Base-by-base conservation (phyloP, 2,797 vertebrate species). In the Pachyuromys duprasi region DNA sequence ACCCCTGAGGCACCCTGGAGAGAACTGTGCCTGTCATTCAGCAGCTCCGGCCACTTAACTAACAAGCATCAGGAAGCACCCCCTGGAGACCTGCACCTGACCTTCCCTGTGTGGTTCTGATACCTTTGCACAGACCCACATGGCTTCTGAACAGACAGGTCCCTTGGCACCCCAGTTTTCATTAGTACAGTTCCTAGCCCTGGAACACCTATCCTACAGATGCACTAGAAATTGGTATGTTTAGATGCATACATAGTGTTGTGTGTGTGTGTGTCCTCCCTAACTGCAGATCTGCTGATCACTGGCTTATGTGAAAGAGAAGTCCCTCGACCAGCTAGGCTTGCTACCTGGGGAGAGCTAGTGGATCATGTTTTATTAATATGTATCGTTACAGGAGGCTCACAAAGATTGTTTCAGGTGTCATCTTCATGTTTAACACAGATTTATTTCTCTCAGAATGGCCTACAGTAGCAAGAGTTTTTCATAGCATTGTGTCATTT, bases 361-460 rank as follows among this genome's bases (percentile, higher is more conserved):
- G 69, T 14, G 81, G 39, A 36, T 69, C 53, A 18, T 1, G 76
- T 86, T 89, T 87, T 92, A 63, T 94, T 87, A 93, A 63, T 87
- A 36, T 76, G 82, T 79, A 60, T 72, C 62, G 42, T 75, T 82
- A 62, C 0, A 89, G 69, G 80, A 53, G 87, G 81, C 67, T 95
- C 87, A 67, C 28, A 65, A 84, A 75, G 57, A 93, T 87, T 65
- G 82, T 13, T 79, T 79, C 36, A 75, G 79, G 76, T 83, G 62
- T 49, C 87, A 74, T 81, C 72, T 24, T 53, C 80, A 82, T 94
- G 80, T 72, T 89, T 86, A 62, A 93, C 81, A 80, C 45, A 39
- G 15, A 76, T 62, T 76, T 63, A 72, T 93, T 84, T 88, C 89
- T 87, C 55, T 31, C 36, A 93, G 84, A 84, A 78, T 93, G 57